phyloP scores from a whole-genome alignment of 1,140 invertebrate genomes.

The Meteorus sp. region DNA sequence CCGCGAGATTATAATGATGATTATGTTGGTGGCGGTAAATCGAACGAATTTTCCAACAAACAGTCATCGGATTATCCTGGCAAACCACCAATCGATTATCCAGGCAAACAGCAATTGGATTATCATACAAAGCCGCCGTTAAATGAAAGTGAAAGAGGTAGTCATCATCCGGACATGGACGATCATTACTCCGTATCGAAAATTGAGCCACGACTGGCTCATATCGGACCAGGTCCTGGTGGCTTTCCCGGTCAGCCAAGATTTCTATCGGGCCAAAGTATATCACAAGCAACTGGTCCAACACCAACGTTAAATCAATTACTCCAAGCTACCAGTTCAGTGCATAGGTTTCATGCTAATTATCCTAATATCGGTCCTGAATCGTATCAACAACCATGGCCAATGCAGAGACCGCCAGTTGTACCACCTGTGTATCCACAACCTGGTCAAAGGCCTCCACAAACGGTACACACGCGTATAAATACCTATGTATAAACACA shows the following conservation, averaged over 20 bases:
- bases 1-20: slow-evolving; percentile 45
- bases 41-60: slow-evolving; percentile 41
- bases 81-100: slow-evolving; percentile 33
- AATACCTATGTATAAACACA: no score
- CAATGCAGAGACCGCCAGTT: slow-evolving; percentile 54
- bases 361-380: slow-evolving; percentile 56
- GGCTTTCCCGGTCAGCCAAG: slow-evolving; percentile 53
- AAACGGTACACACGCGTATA: slow-evolving; percentile 53
- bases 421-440: slow-evolving; percentile 55
- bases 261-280: slow-evolving; percentile 65
- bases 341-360: slow-evolving; percentile 60
- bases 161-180: slow-evolving; percentile 45
- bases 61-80: slow-evolving; percentile 40
- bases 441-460: slow-evolving; percentile 54
- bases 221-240: slow-evolving; percentile 38
- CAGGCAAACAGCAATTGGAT: slow-evolving; percentile 34
- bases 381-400: slow-evolving; percentile 57
- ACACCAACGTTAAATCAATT: slow-evolving; percentile 90
- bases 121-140: slow-evolving; percentile 45
- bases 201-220: slow-evolving; percentile 43
- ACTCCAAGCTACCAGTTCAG: slow-evolving; percentile 75
- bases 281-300: slow-evolving; percentile 78
- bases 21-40: slow-evolving; percentile 41
- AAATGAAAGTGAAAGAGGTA: slow-evolving; percentile 40
- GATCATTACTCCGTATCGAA: slow-evolving; percentile 52